Evolutionary conservation across 2,888 invertebrate species (phyloP).

Genomic region (Clanis bilineata): DNA sequence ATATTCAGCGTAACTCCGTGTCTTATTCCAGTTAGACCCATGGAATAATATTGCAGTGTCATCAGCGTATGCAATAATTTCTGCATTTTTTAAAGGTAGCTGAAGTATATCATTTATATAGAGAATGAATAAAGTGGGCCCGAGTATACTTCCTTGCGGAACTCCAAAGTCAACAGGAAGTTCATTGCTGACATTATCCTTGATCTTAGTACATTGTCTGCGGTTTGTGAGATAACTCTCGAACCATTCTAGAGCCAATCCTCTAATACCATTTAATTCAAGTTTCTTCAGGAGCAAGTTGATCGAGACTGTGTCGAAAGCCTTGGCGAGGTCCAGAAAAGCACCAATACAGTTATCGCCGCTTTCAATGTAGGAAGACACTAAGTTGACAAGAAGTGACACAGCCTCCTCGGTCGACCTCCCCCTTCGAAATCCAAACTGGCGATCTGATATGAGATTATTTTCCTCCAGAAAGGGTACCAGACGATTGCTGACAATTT

Average conservation of each 20-base stretch:
- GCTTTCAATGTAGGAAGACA: not conserved
- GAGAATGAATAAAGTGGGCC: not conserved
- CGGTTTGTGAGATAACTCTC: not conserved
- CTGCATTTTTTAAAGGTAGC: not conserved
- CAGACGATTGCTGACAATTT: not conserved
- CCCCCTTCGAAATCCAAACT: slow-evolving; percentile 1
- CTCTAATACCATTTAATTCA: not conserved
- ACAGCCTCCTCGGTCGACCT: slow-evolving; percentile 10
- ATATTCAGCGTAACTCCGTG: not conserved
- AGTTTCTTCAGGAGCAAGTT: not conserved
- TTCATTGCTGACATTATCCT: not conserved
- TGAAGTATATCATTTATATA: not conserved
- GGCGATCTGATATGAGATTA: not conserved
- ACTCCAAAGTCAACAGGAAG: not conserved
- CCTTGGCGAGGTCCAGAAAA: not conserved
- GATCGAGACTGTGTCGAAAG: too few relatives aligned
- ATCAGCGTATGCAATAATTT: not conserved
- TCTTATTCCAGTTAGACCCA: not conserved
- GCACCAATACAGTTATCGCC: not conserved
- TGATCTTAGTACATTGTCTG: not conserved
- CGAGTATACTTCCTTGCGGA: not conserved
- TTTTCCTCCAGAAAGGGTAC: not conserved
- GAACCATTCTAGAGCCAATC: not conserved
- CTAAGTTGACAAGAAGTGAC: not conserved
- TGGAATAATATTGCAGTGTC: not conserved